Conservation (phyloP, 2,797 vertebrate species). For the Myiotriccus ornatus region DNA sequence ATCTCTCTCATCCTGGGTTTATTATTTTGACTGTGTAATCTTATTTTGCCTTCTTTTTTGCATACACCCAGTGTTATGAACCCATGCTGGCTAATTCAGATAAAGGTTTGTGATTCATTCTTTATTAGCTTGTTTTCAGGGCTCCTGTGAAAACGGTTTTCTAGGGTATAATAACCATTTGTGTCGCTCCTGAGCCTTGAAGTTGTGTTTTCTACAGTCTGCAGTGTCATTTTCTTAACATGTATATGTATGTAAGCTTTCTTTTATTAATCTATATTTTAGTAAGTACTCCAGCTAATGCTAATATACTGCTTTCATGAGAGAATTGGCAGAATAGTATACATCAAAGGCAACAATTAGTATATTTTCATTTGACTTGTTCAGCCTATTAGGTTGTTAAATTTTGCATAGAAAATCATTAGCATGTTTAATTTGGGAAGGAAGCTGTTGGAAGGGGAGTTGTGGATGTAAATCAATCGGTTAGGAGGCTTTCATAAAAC, state of each 20-base stretch:
- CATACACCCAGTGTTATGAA: background rate
- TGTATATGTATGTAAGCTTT: background rate
- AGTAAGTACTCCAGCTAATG: slow-evolving; percentile 24
- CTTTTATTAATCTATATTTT: slow-evolving; percentile 30
- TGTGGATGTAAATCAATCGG: slow-evolving; percentile 34
- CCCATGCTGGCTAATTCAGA: background rate
- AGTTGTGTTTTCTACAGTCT: background rate
- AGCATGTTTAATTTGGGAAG: slow-evolving; percentile 50
- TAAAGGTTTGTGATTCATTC: slow-evolving; percentile 7
- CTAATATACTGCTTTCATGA: slow-evolving; percentile 30
- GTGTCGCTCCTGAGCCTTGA: background rate
- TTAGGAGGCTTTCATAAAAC: background rate
- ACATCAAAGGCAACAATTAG: slow-evolving; percentile 57
- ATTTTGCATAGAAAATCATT: slow-evolving; percentile 67
- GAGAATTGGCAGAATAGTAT: slow-evolving; percentile 32
- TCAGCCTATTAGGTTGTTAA: slow-evolving; percentile 61
- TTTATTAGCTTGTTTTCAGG: background rate
- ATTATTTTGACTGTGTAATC: slow-evolving; percentile 24
- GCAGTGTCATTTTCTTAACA: background rate
- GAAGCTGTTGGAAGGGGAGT: slow-evolving; percentile 41
- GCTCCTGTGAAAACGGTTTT: background rate
- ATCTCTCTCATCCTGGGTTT: background rate
- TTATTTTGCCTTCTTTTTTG: background rate
- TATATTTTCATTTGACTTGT: slow-evolving; percentile 45
- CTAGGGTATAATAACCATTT: background rate